Evolutionary conservation across 2,797 vertebrate genomes (phyloP), one percentile per base, ranked within the genome.

Genomic region (Melanotaenia trifasciata): DNA sequence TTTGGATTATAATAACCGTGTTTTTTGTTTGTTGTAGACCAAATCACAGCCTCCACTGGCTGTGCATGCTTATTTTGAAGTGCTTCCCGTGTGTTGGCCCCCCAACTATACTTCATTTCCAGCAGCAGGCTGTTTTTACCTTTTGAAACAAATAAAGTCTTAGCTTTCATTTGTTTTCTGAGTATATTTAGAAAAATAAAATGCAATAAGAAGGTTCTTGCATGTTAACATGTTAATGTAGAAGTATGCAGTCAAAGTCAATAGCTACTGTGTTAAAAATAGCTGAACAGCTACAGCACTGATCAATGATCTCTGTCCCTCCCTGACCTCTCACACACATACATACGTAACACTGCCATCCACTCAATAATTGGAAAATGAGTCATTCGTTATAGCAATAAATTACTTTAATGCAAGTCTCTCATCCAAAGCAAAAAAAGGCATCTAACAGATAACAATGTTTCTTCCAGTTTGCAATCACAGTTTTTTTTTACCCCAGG

Each of bases 381-480:
- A 40, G 40, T 6, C 24, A 62, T 72, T 32, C 30, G 30, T 78
- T 86, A 79, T 72, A 72, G 88, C 87, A 93, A 89, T 86, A 90
- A 74, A 80, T 89, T 87, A 89, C 84, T 94, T 93, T 93, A 93
- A 91, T 92, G 80, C 79, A 90, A 80, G 76, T 89, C 68, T 88
- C 62, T 88, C 70, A 89, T 86, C 43, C 74, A 84, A 90, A 91
- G 90, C 86, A 87, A 88, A 90, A 81, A 72, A 89, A 85, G 81
- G 74, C 80, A 87, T 85, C 28, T 2, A 80, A 89, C 70, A 76
- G 80, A 57, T 87, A 58, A 83, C 86, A 86, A 69, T 64, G 71
- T 84, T 90, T 85, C 36, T 78, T 86, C 63, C 64, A 73, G 84
- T 82, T n/a, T 64, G 62, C 72, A 71, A 85, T 83, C 63, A 81